Percentiles rank a stretch among this genome's conserved stretches.
Evolutionary conservation across 1,140 invertebrate species (phyloP).

Genomic region (Carcinoscorpius rotundicauda): DNA sequence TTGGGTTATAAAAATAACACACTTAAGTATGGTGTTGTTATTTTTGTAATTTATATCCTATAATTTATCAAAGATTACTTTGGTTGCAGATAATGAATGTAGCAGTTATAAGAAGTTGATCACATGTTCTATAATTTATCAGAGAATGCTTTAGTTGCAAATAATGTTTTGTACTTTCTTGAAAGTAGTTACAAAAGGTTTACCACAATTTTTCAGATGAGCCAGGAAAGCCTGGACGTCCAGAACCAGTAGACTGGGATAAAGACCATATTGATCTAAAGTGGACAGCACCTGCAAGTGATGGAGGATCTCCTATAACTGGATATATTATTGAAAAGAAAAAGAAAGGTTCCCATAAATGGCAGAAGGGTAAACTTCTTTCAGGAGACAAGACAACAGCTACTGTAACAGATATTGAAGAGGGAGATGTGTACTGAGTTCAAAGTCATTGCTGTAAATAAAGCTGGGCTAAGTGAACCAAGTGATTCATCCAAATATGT

Average conservation of each 20-base stretch:
- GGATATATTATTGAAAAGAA: constrained; percentile 84
- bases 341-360: constrained; percentile 67
- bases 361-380: constrained; percentile 56
- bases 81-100: too few relatives aligned
- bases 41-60: too few relatives aligned
- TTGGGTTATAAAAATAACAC: too few relatives aligned
- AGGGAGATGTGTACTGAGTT: constrained; percentile 96
- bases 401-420: constrained; percentile 74
- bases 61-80: too few relatives aligned
- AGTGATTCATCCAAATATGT: constrained; percentile 84
- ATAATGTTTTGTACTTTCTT: too few relatives aligned
- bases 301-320: constrained; percentile 75
- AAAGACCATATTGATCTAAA: constrained; percentile 81
- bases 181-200: too few relatives aligned
- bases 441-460: constrained; percentile 89
- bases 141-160: too few relatives aligned
- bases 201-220: constrained; percentile 42
- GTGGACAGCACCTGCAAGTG: constrained; percentile 64
- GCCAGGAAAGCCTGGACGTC: constrained; percentile 74
- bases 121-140: too few relatives aligned
- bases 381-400: constrained; percentile 55
- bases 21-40: too few relatives aligned
- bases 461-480: constrained; percentile 85
- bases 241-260: constrained; percentile 85
- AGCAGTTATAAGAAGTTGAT: too few relatives aligned